These are phyloP conservation scores for Masticophis lateralis DNA, from an alignment of 2,797 vertebrate species.

Conservation along the genomic window DNA sequence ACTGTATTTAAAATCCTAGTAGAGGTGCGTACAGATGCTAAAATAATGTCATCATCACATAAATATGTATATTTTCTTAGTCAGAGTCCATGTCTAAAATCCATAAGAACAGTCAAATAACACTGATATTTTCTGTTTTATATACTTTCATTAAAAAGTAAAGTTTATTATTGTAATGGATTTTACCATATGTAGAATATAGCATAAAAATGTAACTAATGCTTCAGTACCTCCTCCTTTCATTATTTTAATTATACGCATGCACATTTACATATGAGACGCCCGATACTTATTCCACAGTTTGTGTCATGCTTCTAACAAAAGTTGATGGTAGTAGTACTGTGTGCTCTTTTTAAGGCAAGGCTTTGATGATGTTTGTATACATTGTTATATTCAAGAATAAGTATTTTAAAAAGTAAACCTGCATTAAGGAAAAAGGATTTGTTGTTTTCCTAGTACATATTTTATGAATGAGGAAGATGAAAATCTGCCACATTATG, in stretches of 20 bases:
- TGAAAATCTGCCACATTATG: conserved; percentile 88
- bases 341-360: background rate
- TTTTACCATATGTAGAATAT: background rate
- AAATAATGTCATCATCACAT: background rate
- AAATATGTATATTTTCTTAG: background rate
- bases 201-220: background rate
- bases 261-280: background rate
- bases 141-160: background rate
- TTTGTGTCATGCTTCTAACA: background rate
- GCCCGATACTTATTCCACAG: background rate
- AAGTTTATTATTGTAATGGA: background rate
- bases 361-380: background rate
- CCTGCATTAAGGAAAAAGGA: background rate
- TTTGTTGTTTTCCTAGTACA: conserved; percentile 68
- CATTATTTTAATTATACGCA: background rate
- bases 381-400: conserved; percentile 14
- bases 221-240: background rate
- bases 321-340: background rate
- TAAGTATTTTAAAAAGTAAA: background rate
- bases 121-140: background rate
- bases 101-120: background rate
- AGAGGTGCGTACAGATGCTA: background rate
- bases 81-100: background rate
- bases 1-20: background rate
- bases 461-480: conserved; percentile 91